Conservation (phyloP, 2,888 invertebrate genomes). For the Diarsia mendica region DNA sequence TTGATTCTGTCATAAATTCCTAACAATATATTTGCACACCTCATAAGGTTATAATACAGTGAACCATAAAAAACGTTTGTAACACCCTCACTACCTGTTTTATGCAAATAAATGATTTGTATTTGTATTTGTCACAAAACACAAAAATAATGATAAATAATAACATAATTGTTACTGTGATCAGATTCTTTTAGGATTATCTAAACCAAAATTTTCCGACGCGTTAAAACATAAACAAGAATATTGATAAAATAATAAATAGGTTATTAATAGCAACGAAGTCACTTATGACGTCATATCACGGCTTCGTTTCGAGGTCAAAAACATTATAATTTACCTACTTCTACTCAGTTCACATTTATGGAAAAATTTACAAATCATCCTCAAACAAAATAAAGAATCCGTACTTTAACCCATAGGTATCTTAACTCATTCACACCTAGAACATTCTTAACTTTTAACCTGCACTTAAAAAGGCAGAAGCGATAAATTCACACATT, state of each 20-base stretch:
- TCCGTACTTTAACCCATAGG: background rate
- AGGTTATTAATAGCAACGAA: background rate
- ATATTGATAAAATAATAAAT: background rate
- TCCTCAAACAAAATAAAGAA: background rate
- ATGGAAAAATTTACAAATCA: background rate
- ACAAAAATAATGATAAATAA: too few relatives aligned
- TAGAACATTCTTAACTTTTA: conserved; percentile 39
- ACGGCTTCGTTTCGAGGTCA: background rate
- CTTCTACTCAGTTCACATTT: background rate
- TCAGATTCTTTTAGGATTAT: background rate
- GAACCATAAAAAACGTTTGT: too few relatives aligned
- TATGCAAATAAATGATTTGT: too few relatives aligned
- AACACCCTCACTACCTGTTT: too few relatives aligned
- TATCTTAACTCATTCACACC: conserved; percentile 32
- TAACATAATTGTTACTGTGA: background rate
- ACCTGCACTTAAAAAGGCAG: conserved; percentile 43
- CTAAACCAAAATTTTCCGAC: background rate
- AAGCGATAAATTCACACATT: conserved; percentile 63
- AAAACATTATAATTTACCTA: background rate
- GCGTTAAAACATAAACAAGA: background rate
- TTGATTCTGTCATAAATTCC: too few relatives aligned
- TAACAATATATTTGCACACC: too few relatives aligned
- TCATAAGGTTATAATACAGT: too few relatives aligned
- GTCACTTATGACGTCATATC: background rate
- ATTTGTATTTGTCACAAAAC: too few relatives aligned